Evolutionary conservation across 2,113 vertebrate genomes (phyloP).

Genomic region (Alaudala cheleensis): DNA sequence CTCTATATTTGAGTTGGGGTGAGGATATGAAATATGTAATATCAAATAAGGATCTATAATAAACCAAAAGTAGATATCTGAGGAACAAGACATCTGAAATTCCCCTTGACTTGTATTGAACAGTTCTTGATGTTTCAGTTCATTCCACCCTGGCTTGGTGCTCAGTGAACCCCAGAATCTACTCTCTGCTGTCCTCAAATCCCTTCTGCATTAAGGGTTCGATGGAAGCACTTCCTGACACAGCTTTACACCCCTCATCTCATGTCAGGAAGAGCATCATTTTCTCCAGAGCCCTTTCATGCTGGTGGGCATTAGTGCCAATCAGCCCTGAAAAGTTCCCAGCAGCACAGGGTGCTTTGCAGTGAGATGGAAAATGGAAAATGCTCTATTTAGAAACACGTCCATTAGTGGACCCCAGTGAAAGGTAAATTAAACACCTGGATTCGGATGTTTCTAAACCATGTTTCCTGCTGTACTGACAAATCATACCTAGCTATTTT

Average conservation of each 20-base stretch:
- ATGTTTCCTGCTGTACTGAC: background rate
- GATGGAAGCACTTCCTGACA: background rate
- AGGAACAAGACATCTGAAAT: background rate
- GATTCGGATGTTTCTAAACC: background rate
- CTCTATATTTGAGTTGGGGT: background rate
- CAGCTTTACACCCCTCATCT: background rate
- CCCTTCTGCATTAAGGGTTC: background rate
- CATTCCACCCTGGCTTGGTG: background rate
- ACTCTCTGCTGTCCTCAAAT: background rate
- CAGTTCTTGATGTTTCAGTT: background rate
- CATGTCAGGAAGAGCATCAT: background rate
- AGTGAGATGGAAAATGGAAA: conserved; percentile 4
- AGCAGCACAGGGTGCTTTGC: background rate
- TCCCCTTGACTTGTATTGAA: background rate
- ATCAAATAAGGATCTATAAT: conserved; percentile 33
- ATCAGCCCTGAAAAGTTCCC: background rate
- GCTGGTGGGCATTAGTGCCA: background rate
- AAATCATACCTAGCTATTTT: conserved; percentile 21
- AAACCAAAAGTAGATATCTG: background rate
- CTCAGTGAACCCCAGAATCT: background rate
- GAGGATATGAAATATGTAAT: conserved; percentile 46
- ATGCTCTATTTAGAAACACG: background rate
- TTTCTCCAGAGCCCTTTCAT: background rate
- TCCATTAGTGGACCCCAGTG: background rate
- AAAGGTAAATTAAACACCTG: conserved; percentile 40